A percentile compares a stretch with the other conserved stretches of the same genome.
Conservation (phyloP, 2,113 vertebrate genomes). For the Hemicordylus capensis region DNA sequence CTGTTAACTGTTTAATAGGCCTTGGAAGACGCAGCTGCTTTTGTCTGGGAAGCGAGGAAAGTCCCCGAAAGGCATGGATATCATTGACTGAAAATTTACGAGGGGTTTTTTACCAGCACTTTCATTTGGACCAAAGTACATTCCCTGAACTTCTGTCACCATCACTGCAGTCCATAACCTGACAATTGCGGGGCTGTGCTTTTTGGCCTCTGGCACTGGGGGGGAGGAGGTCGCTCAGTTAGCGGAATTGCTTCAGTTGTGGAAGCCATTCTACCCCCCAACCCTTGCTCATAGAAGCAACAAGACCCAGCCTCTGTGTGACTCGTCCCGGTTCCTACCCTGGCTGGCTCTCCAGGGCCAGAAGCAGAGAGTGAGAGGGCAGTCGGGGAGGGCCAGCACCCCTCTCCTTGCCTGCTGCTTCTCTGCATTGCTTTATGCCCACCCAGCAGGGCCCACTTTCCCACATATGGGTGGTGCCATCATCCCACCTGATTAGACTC, state of each 20-base stretch:
- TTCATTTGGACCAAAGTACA: background rate
- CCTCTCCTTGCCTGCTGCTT: too few species aligned
- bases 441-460: too few species aligned
- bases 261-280: background rate
- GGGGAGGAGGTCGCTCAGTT: too few species aligned
- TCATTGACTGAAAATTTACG: background rate
- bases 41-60: constrained; percentile 8
- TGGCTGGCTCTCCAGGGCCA: too few species aligned
- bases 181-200: background rate
- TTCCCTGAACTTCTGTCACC: constrained; percentile 6
- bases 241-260: background rate
- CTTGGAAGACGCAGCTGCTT: constrained; percentile 13
- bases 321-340: too few species aligned
- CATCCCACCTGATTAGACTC: too few species aligned
- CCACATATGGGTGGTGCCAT: too few species aligned
- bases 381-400: too few species aligned
- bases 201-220: background rate
- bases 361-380: too few species aligned
- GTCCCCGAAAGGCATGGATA: background rate
- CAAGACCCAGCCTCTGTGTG: background rate
- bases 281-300: background rate
- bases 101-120: constrained; percentile 2
- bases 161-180: too few species aligned
- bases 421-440: too few species aligned
- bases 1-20: background rate